Evolutionary conservation across 2,888 invertebrate species (phyloP), one percentile per base, ranked within the genome.

Genomic region (Hydroisotoma schaefferi): DNA sequence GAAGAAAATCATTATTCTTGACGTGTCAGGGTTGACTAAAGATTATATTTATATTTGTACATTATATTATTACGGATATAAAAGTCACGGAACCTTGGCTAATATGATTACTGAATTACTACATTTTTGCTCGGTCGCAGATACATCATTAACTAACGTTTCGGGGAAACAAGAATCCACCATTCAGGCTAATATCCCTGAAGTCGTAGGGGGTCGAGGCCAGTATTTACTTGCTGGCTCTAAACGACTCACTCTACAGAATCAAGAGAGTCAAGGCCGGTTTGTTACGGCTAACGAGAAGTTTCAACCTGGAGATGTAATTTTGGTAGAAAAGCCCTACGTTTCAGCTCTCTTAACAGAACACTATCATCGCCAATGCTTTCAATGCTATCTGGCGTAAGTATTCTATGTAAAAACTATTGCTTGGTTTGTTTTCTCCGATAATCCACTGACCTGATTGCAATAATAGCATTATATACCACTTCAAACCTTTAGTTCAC

Each of bases 271-370:
- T 29, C 67, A 70, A 58, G 74, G 74, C 23, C 67, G 74, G 33
- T 73, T 67, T 57, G 67, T 71, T 38, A 66, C 73, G 43, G 74
- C 74, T 23, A 69, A 65, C 26, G 67, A 72, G 59, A 68, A 68
- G 54, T 71, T 74, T 49, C 61, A 65, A 23, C 71, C 73, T 2
- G 74, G 74, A 38, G 74, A 74, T 59, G 68, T 71, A n/a, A 63
- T 74, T 53, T 56, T 71, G 1, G 69, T 73, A 8, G 74, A 74
- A 58, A 71, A 73, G 57, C 73, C 74, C 10, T 74, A 65, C 48
- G 73, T 73, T 29, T 67, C 74, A 6, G 69, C 68, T 10, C 68
- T 74, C 15, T 56, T 65, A 5, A 66, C 72, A 29, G 71, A 72
- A 57, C 65, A 67, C 40, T 73, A 67, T 60, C 70, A 72, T 54